A percentile compares a stretch with the other conserved stretches of the same genome.
phyloP scores from a whole-genome alignment of 2,888 invertebrate genomes.

The Drosophila neonasuta region DNA sequence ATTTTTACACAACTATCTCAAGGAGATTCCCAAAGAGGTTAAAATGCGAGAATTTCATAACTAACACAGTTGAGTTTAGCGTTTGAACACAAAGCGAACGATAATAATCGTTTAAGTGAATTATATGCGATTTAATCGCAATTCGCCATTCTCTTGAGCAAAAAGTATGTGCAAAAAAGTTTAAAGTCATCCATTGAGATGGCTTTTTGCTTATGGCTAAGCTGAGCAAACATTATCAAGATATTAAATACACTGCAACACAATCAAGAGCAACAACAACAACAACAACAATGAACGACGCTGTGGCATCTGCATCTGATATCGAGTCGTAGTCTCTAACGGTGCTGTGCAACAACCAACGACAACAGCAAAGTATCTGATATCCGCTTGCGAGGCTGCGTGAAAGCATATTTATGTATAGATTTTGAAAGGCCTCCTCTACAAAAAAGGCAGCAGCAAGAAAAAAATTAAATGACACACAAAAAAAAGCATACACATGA shows the following conservation, averaged over 20 bases:
- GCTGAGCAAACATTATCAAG: slow-evolving; percentile 35
- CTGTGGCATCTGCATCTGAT: slow-evolving; percentile 55
- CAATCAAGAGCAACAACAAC: slow-evolving; percentile 41
- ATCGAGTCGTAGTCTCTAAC: slow-evolving; percentile 44
- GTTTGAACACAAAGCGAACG: background rate
- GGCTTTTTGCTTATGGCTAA: background rate
- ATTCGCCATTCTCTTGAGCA: slow-evolving; percentile 1
- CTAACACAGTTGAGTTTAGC: background rate
- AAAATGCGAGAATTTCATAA: background rate
- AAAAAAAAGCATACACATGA: slow-evolving; percentile 3
- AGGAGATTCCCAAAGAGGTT: background rate
- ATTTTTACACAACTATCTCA: background rate
- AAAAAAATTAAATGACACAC: slow-evolving; percentile 47
- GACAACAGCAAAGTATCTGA: slow-evolving; percentile 50
- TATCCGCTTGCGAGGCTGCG: slow-evolving; percentile 58
- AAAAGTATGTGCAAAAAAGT: slow-evolving; percentile 6
- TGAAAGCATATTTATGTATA: slow-evolving; percentile 77
- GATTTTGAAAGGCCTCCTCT: slow-evolving; percentile 58
- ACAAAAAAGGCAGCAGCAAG: slow-evolving; percentile 20
- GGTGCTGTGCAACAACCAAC: slow-evolving; percentile 36
- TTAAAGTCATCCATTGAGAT: slow-evolving; percentile 10
- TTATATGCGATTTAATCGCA: slow-evolving; percentile 1
- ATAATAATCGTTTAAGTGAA: slow-evolving; percentile 4
- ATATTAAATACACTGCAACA: slow-evolving; percentile 41
- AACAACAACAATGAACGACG: background rate